Conservation (phyloP, 2,888 invertebrate species). For the Cybosia mesomella region DNA sequence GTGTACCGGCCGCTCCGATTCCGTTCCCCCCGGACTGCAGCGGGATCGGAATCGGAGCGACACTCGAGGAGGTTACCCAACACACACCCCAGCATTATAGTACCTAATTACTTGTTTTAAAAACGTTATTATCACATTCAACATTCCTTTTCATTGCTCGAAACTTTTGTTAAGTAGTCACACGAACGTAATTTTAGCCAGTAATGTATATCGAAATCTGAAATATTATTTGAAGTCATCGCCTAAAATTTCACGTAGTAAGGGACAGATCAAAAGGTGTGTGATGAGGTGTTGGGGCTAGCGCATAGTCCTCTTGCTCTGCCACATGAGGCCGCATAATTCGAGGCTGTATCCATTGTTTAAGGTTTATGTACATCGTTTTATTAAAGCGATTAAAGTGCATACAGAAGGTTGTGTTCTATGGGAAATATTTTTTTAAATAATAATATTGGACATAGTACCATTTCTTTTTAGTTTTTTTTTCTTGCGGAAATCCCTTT, state of each 20-base stretch:
- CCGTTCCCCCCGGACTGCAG: no score
- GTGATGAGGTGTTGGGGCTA: background rate
- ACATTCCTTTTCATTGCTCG: background rate
- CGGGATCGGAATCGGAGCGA: no score
- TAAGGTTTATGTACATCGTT: constrained; percentile 1
- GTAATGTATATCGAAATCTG: background rate
- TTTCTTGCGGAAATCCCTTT: no score
- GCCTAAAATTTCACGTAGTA: background rate
- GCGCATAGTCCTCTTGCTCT: background rate
- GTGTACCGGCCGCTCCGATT: no score
- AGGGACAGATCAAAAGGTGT: background rate
- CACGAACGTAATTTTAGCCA: background rate
- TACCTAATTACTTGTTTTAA: background rate
- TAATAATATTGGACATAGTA: background rate
- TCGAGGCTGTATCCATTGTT: background rate
- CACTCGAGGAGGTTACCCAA: no score
- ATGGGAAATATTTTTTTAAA: background rate
- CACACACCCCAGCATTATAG: no score
- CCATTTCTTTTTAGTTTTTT: no score
- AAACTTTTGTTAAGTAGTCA: background rate
- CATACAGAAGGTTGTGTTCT: background rate
- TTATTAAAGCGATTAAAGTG: background rate
- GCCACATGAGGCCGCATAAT: constrained; percentile 8
- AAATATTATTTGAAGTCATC: no score
- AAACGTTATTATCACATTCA: background rate